phyloP scores from a whole-genome alignment of 2,797 vertebrate genomes.

The Acridotheres tristis region DNA sequence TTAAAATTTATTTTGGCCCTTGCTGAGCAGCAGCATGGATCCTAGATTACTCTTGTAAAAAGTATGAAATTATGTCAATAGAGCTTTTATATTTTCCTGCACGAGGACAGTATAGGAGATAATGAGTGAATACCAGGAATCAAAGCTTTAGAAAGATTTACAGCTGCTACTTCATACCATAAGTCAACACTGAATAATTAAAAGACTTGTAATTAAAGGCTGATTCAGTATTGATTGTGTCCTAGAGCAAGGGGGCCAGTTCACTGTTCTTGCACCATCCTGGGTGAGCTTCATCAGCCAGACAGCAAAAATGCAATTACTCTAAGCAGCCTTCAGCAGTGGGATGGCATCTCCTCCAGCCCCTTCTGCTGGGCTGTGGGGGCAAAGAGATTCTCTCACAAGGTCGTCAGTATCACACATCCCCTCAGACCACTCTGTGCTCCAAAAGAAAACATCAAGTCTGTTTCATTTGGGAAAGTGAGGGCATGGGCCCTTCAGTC shows the following conservation, averaged over 20 bases:
- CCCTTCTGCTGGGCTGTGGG: background rate
- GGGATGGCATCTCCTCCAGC: background rate
- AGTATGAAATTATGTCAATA: constrained; percentile 31
- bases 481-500: background rate
- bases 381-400: background rate
- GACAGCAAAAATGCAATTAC: background rate
- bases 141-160: constrained; percentile 58
- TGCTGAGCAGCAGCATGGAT: background rate
- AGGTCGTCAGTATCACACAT: background rate
- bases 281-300: background rate
- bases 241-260: constrained; percentile 58
- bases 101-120: background rate
- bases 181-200: constrained; percentile 82
- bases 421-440: background rate
- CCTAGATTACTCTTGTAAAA: constrained; percentile 38
- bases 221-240: constrained; percentile 79
- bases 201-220: constrained; percentile 77
- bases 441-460: background rate
- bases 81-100: constrained; percentile 7
- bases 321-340: background rate
- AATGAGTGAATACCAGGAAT: background rate
- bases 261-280: background rate
- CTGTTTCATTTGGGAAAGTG: background rate
- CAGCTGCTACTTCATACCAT: constrained; percentile 66
- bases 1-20: constrained; percentile 46